Base-by-base conservation (phyloP, 2,113 vertebrate genomes). In the Amphiprion ocellaris region DNA sequence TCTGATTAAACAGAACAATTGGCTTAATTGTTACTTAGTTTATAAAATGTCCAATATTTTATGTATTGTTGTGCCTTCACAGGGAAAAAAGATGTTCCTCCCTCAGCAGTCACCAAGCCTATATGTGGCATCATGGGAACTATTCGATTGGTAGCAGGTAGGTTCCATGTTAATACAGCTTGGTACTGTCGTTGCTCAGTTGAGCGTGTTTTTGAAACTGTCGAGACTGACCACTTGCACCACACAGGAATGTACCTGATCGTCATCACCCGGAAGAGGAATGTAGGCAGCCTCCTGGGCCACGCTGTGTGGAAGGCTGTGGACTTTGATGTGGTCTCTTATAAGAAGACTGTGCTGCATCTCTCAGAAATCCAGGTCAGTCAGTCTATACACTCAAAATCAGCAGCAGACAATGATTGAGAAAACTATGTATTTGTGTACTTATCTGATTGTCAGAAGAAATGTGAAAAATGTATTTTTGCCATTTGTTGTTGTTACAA, bases 51-150 rank as follows among this genome's bases (percentile, higher is more conserved):
- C 10, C 24, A 1, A 47, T 1, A 19, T 47, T 55, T 52, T 4
- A n/a, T 65, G 1, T 41, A 16, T 68, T 37, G 24, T 24, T 17
- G 0, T 81, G 4, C 28, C 63, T 70, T 60, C 47, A 8, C 90
- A 99, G 98, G 95, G 88, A 97, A 96, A 84, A 97, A 96, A 87
- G 97, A 98, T 88, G 88, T 99, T 66, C 98, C 98, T 19, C 96
- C 96, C 26, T 98, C 97, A 70, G 96, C 97, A 0, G 95, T 98
- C 81, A 99, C 98, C 61, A 96, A 94, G 78, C 95, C 96, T 44
- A 97, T 99, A 87, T 98, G 94, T 89, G 98, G 98, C 69, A 93
- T 99, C 92, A 94, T 99, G 95, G 98, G 98, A 90, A 99, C 97
- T 76, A 95, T 99, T 78, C 96, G 96, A 4, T 83, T 99, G 81